Evolutionary conservation across 2,797 vertebrate genomes (phyloP), one percentile per base, ranked within the genome.

Genomic region (Cetoscarus ocellatus): DNA sequence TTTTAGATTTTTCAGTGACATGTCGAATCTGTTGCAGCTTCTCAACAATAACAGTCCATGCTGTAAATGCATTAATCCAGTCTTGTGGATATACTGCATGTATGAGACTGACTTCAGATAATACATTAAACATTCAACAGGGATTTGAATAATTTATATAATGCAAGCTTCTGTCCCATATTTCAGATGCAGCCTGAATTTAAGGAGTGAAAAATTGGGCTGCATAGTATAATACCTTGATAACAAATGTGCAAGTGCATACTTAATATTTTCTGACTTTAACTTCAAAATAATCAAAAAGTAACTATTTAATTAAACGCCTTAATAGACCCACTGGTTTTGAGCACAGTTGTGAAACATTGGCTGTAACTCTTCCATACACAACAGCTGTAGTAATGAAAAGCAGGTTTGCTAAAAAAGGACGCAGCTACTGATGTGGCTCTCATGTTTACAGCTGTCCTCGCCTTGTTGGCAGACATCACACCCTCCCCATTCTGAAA

Each of bases 401-500:
- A 67, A 65, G 61, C 59, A 61, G 47, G 43, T 77, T 78, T 66
- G 57, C 80, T 86, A 82, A 85, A 91, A 87, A 74, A 64, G 77
- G 73, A 59, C 54, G 45, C 66, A 66, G 75, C 84, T 77, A 86
- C 82, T 75, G 82, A 77, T 82, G 18, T 58, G 75, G 70, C 67
- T 58, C 72, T 80, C 67, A 2, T 58, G 76, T 81, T 84, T 68
- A 61, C 80, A 85, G 85, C 85, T 88, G 84, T 89, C 80, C 64
- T 59, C 67, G 10, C 79, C 89, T 90, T 17, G 73, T 83, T 88
- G 88, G 83, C 77, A 67, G 55, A 80, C 75, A 64, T 69, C 19
- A 47, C 43, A 60, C 43, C 71, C 60, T 45, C 50, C 73, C 66
- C 42, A 11, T 18, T 52, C 75, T 70, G 52, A 73, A 80, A 75